Percentiles rank a stretch among this genome's conserved stretches.
Evolutionary conservation across 2,888 invertebrate species (phyloP).

Genomic region (Drosophila merina): DNA sequence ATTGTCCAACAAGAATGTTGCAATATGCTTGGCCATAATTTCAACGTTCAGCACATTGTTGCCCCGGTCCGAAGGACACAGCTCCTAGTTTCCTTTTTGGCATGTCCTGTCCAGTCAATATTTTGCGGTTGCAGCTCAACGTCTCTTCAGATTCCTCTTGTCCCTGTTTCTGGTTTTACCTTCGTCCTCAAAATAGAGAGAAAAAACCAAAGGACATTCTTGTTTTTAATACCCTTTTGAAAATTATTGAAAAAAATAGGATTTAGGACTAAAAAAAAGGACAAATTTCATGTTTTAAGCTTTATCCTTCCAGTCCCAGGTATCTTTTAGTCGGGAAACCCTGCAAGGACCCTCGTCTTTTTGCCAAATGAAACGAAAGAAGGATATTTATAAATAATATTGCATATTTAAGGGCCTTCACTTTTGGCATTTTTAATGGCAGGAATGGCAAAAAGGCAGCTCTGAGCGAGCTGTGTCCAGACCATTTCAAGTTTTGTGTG

Average conservation of each 20-base stretch:
- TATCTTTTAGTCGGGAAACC: background rate
- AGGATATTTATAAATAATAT: constrained; percentile 32
- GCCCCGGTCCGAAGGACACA: constrained; percentile 47
- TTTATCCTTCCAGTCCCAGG: background rate
- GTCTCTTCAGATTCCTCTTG: constrained; percentile 51
- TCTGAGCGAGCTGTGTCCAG: constrained; percentile 15
- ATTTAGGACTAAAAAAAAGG: too few species aligned
- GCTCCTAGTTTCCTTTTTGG: constrained; percentile 8
- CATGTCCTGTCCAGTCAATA: constrained; percentile 40
- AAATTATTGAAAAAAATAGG: too few species aligned
- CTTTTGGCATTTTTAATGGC: constrained; percentile 31
- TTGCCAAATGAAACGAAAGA: constrained; percentile 12
- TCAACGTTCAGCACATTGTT: constrained; percentile 64
- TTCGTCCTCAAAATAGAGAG: constrained; percentile 7
- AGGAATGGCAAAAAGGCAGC: constrained; percentile 1
- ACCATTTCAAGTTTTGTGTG: constrained; percentile 43
- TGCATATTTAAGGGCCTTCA: constrained; percentile 28
- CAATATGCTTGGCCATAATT: constrained; percentile 80
- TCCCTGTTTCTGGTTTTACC: constrained; percentile 15
- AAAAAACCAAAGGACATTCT: background rate
- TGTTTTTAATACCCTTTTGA: too few species aligned
- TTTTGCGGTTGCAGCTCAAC: constrained; percentile 54
- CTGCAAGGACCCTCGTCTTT: background rate
- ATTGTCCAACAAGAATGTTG: constrained; percentile 81
- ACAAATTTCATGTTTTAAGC: too few species aligned